These are phyloP conservation scores for Catharus ustulatus DNA, from an alignment of 2,797 vertebrate genomes.

Conservation along the genomic window DNA sequence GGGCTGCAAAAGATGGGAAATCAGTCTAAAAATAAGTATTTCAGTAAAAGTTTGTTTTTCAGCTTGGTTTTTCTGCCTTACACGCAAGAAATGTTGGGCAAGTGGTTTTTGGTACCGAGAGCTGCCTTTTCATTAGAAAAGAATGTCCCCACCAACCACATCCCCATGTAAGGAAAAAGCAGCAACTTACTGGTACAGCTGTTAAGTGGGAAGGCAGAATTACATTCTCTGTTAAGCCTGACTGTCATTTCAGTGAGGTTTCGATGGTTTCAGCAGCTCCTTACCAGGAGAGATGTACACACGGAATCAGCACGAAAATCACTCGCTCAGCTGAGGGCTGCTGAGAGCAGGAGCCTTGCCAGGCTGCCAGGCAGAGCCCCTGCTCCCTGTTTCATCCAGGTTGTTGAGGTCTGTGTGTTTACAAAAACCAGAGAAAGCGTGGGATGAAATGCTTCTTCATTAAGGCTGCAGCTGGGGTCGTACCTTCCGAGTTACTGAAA, in stretches of 20 bases:
- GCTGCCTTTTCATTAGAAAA: conserved; percentile 43
- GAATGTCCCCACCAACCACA: conserved; percentile 49
- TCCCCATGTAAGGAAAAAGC: conserved; percentile 57
- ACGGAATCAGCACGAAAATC: rapidly evolving
- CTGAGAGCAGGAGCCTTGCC: not conserved
- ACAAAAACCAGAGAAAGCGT: not conserved
- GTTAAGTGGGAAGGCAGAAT: not conserved
- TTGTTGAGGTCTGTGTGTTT: not conserved
- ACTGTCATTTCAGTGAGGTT: not conserved
- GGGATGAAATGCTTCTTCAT: not conserved
- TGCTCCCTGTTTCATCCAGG: not conserved
- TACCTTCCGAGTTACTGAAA: not conserved
- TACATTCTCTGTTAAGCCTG: not conserved
- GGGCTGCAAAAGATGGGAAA: not conserved
- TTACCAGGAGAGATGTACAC: rapidly evolving
- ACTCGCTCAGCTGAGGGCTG: not conserved
- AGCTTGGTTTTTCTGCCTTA: conserved; percentile 28
- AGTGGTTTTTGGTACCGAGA: conserved; percentile 26
- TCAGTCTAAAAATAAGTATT: conserved; percentile 34
- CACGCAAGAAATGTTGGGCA: not conserved
- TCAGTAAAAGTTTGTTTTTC: conserved; percentile 25
- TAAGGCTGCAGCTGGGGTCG: not conserved
- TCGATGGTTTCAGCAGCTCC: not conserved
- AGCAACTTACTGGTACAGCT: conserved; percentile 37
- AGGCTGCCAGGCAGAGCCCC: not conserved